Base-by-base conservation (phyloP, 2,888 invertebrate species). In the Oxyteleia sp. region DNA sequence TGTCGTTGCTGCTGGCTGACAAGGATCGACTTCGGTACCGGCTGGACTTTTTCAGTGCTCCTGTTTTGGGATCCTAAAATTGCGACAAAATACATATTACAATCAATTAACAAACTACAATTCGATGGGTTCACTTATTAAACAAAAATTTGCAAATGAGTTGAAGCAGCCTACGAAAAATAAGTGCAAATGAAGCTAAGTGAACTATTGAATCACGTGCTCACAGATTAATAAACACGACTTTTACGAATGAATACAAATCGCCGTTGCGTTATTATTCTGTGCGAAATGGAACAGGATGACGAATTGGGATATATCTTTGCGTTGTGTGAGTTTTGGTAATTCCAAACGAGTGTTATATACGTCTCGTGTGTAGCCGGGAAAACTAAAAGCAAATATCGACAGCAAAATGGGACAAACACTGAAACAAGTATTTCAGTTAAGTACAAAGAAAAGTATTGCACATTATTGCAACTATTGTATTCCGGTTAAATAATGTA, bases 1-100 rank as follows among this genome's bases (percentile, higher is more conserved):
- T 98, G 93, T 98, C 98, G 66, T 98, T 98, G 38, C 98, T 98
- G 5, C 98, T 98, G 2, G 98, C 98, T 10, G 98, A 98, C 20
- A 98, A 94, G 0, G 98, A 98, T 83, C 98, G 95, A 92, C 98
- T 98, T 68, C 98, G 95, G 92, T 98, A 98, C 64, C 98, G 95
- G 87, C 96, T 97, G 13, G 97, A 96, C 93, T 98, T 97, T 94
- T 98, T 97, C 92, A 97, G 93, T 8, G 97, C 97, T 84, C 97
- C 96, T 2, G 97, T 96, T 92, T 95, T 95, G 51, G 94, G 91
- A 88, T 95, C 95, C 95, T 95, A 93, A 88, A 94, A 94, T 89
- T 85, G 75, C 49, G 83, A 11, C 20, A 35, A 38, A 69, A 18
- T 20, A 35, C n/a, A 10, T 41, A 18, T 43, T 53, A 57, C 10